Percentiles rank a stretch among this genome's conserved stretches.
phyloP scores from a whole-genome alignment of 1,140 invertebrate species.

The Anagrus nilaparvatae region DNA sequence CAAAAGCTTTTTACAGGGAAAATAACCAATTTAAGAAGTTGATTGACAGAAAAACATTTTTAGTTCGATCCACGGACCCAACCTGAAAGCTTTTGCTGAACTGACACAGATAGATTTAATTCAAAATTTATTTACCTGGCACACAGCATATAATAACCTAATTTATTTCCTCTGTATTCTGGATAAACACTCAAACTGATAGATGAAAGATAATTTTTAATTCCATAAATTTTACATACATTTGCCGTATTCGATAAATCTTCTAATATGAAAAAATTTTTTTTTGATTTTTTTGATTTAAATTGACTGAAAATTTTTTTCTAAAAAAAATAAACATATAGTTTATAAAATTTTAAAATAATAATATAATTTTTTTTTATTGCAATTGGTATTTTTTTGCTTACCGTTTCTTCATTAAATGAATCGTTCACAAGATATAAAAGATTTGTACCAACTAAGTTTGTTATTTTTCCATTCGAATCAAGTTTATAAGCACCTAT shows the following conservation, averaged over 20 bases:
- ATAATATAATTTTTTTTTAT: conserved; percentile 5
- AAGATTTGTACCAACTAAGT: conserved; percentile 27
- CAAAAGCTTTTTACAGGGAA: too few species aligned
- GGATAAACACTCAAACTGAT: conserved; percentile 29
- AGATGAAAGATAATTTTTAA: conserved; percentile 27
- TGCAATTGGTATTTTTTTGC: too few species aligned
- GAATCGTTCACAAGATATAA: conserved; percentile 16
- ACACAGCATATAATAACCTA: conserved; percentile 25
- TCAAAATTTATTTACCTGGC: conserved; percentile 29
- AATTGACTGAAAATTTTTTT: not conserved
- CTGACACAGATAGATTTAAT: too few species aligned
- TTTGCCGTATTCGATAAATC: conserved; percentile 10
- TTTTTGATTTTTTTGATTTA: conserved; percentile 4
- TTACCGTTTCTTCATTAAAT: conserved; percentile 11
- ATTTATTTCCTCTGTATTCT: conserved; percentile 26
- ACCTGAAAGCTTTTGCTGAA: too few species aligned
- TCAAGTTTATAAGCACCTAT: conserved; percentile 26
- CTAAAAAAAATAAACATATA: not conserved
- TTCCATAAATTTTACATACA: conserved; percentile 22
- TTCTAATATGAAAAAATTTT: conserved; percentile 2
- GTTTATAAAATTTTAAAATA: not conserved
- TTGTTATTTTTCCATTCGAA: conserved; percentile 19
- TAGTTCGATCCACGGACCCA: too few species aligned
- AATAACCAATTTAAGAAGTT: too few species aligned
- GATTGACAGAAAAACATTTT: too few species aligned